Evolutionary conservation across 1,140 invertebrate genomes (phyloP).

Genomic region (Sycobia sp.): DNA sequence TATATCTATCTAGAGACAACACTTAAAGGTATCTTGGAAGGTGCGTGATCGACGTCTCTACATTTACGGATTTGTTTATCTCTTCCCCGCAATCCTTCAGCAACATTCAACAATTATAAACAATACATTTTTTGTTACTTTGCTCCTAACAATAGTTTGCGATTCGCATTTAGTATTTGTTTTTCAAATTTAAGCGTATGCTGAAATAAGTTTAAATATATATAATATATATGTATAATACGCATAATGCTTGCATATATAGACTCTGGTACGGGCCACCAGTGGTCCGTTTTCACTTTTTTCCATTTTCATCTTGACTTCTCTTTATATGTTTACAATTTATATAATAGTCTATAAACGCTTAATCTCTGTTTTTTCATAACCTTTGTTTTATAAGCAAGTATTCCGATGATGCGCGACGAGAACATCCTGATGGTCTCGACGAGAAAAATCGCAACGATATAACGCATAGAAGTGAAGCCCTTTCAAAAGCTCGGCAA

Average conservation of each 20-base stretch:
- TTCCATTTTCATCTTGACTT: slow-evolving; percentile 1
- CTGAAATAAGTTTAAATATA: slow-evolving; percentile 46
- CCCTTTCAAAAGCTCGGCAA: slow-evolving; percentile 16
- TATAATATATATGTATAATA: slow-evolving; percentile 35
- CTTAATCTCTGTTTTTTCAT: slow-evolving; percentile 22
- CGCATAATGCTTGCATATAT: slow-evolving; percentile 27
- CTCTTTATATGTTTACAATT: not conserved
- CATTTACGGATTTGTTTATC: slow-evolving; percentile 28
- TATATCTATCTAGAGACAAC: slow-evolving; percentile 47
- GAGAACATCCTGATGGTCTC: slow-evolving; percentile 33
- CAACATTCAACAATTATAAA: slow-evolving; percentile 37
- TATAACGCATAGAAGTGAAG: slow-evolving; percentile 5
- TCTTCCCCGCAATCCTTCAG: slow-evolving; percentile 11
- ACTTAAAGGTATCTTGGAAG: slow-evolving; percentile 41
- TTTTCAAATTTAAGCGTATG: slow-evolving; percentile 43
- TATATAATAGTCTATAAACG: slow-evolving; percentile 28
- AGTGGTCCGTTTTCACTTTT: slow-evolving; percentile 39
- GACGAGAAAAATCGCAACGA: slow-evolving; percentile 23
- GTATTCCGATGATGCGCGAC: slow-evolving; percentile 11
- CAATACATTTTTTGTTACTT: slow-evolving; percentile 34
- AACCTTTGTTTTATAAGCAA: slow-evolving; percentile 2
- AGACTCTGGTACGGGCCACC: slow-evolving; percentile 42
- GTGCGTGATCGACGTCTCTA: slow-evolving; percentile 34
- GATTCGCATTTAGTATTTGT: slow-evolving; percentile 25
- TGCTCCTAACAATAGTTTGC: slow-evolving; percentile 34